These are phyloP conservation scores for Aramus guarauna DNA, from an alignment of 2,113 vertebrate genomes.

Conservation along the genomic window DNA sequence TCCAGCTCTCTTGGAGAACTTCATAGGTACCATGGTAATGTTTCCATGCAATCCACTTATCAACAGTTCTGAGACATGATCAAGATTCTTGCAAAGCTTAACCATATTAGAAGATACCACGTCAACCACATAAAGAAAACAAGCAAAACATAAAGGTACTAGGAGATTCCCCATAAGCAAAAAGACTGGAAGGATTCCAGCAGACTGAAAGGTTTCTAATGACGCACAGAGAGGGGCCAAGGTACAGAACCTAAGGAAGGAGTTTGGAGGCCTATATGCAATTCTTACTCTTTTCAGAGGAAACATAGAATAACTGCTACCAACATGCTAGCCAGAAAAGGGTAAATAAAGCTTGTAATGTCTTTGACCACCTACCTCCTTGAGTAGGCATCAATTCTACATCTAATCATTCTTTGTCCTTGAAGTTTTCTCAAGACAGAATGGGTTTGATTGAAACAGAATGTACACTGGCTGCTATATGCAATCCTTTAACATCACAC, in stretches of 20 bases:
- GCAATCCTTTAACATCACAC: background rate
- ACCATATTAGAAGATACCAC: background rate
- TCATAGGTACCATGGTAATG: background rate
- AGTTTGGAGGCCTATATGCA: background rate
- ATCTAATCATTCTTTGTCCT: background rate
- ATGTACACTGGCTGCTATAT: background rate
- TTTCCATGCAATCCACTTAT: background rate
- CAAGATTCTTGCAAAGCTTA: background rate
- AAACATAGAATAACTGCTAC: background rate
- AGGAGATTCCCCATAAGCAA: background rate
- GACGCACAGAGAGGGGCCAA: background rate
- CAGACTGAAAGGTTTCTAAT: background rate
- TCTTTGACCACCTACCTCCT: slow-evolving; percentile 26
- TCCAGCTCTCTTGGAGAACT: background rate
- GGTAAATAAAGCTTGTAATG: background rate
- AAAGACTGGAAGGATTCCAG: background rate
- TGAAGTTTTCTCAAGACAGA: slow-evolving; percentile 6
- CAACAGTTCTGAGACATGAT: background rate
- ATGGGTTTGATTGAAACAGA: background rate
- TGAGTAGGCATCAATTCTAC: background rate
- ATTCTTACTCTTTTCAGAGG: background rate
- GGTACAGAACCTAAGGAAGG: background rate
- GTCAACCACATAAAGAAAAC: background rate
- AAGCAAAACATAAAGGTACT: background rate
- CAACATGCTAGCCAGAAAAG: background rate